phyloP scores from a whole-genome alignment of 2,113 vertebrate genomes.

The Capreolus pygargus region DNA sequence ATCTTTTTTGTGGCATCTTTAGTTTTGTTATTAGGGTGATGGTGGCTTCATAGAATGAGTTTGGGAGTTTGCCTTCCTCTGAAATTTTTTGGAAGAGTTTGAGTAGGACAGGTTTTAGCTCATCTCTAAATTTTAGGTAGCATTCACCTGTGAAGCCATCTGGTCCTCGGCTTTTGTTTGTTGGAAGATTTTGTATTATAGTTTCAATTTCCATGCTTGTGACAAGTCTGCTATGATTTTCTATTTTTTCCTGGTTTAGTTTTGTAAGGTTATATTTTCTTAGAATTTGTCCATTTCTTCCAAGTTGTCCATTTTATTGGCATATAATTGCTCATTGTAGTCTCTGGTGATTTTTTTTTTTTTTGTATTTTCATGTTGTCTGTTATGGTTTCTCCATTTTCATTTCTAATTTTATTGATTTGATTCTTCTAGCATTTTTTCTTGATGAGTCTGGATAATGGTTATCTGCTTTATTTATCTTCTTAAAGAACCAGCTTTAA shows the following conservation, averaged over 20 bases:
- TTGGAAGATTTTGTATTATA: background rate
- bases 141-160: background rate
- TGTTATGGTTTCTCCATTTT: background rate
- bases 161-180: background rate
- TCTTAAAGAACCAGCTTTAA: background rate
- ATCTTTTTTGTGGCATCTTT: background rate
- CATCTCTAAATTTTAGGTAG: background rate
- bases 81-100: background rate
- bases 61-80: background rate
- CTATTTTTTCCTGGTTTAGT: background rate
- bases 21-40: background rate
- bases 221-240: background rate
- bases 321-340: background rate
- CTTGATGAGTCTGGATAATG: background rate
- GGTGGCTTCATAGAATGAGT: background rate
- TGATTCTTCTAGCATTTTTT: background rate
- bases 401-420: background rate
- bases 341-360: background rate
- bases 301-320: background rate
- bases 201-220: background rate
- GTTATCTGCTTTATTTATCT: background rate
- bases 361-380: background rate
- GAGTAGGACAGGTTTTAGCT: background rate
- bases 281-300: background rate
- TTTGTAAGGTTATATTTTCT: background rate